Evolutionary conservation across 2,888 invertebrate genomes (phyloP), one percentile per base, ranked within the genome.

Genomic region (Drosophila multiciliata): DNA sequence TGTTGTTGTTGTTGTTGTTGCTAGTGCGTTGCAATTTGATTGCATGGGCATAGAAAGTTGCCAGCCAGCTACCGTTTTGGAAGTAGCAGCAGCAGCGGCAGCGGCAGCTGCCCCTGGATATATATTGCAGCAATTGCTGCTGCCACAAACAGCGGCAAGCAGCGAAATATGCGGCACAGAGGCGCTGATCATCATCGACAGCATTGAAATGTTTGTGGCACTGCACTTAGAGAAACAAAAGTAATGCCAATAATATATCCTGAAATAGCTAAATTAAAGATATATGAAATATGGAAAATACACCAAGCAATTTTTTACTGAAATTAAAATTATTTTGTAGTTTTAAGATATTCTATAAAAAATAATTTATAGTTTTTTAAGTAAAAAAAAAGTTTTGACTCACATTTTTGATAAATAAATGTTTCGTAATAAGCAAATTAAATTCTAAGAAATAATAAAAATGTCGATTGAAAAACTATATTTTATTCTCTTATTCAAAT

Each of bases 21-120:
- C 26, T 50, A 52, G 77, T 81, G 84, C 83, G 83, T 83, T 87
- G 85, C 85, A 78, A 87, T 87, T 87, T 82, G 80, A 87, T 82
- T 89, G 83, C 88, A 74, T 75, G 75, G 85, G 79, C 86, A 89
- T 90, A 90, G 87, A 87, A 87, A 87, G 87, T 87, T 87, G 87
- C 83, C 76, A 64, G 70, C 71, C 75, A 82, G 89, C 88, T 86
- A 87, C 86, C 81, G 86, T 85, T 85, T 89, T 75, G 68, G 74
- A 65, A 57, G 38, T 29, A 7, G 38, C 38, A 15, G 33, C 52
- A 33, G 15, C 33, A 33, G 32, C 54, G 35, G 33, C 77, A 50
- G 65, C 65, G 29, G 52, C 52, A 20, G 33, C 33, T 32, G 49
- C 49, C 15, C 4, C 23, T 23, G 45, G 15, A 23, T 23, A 23